phyloP scores from a whole-genome alignment of 2,113 vertebrate genomes.

The Hippocampus mohnikei region DNA sequence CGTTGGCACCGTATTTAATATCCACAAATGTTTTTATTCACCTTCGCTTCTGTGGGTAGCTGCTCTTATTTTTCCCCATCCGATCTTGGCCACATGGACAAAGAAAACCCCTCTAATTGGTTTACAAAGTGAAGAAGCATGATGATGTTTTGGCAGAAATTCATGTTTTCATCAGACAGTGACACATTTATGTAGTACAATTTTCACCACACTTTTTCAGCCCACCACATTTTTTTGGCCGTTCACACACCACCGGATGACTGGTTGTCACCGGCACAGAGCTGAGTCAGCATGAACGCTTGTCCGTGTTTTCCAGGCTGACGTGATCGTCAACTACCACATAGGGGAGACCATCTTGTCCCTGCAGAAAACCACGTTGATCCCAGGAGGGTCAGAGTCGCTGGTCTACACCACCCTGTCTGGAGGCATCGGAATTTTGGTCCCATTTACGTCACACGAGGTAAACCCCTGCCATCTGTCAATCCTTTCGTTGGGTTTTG shows the following conservation, averaged over 20 bases:
- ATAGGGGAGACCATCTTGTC: constrained; percentile 93
- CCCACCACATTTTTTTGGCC: neutral
- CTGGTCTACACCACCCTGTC: constrained; percentile 96
- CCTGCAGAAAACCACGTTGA: constrained; percentile 94
- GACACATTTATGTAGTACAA: neutral
- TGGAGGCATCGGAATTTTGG: constrained; percentile 92
- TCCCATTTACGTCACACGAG: constrained; percentile 97
- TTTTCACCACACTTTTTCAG: neutral
- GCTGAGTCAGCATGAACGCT: neutral
- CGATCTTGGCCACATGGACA: neutral
- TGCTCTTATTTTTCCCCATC: neutral
- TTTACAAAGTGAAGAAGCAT: neutral
- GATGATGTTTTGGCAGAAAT: neutral
- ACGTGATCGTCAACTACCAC: constrained; percentile 95
- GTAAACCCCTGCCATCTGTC: constrained; percentile 51
- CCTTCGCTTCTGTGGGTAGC: neutral
- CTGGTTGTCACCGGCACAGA: neutral
- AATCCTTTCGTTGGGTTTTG: neutral
- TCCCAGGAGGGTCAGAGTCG: constrained; percentile 94
- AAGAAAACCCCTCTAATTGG: neutral
- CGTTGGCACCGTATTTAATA: too few relatives aligned
- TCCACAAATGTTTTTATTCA: neutral
- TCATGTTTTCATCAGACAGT: neutral
- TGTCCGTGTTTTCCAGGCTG: constrained; percentile 76
- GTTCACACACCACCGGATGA: neutral